Conservation (phyloP, 2,113 vertebrate genomes). For the Pygoscelis antarcticus region DNA sequence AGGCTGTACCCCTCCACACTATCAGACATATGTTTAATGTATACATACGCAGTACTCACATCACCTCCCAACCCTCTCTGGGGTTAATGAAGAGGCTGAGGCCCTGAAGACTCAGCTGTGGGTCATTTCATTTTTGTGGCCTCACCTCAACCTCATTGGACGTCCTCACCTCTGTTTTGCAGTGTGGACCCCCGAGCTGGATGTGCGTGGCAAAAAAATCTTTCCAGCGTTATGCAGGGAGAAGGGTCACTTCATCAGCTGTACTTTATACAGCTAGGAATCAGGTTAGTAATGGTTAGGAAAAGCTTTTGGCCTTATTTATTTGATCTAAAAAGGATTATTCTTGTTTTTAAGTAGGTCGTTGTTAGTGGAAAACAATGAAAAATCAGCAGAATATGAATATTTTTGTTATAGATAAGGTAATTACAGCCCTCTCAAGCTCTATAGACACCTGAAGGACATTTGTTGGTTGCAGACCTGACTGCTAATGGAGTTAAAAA, state of each 20-base stretch:
- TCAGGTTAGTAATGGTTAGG: background rate
- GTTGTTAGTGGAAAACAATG: background rate
- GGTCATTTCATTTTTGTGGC: background rate
- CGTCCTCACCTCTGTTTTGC: background rate
- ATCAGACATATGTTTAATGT: accelerated
- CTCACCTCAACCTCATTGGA: accelerated
- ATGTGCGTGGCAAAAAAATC: accelerated
- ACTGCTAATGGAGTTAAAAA: no score
- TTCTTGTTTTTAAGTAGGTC: background rate
- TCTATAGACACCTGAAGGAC: background rate
- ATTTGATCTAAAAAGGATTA: background rate
- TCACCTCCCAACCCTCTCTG: background rate
- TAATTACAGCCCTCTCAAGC: background rate
- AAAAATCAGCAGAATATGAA: background rate
- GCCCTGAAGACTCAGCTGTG: background rate
- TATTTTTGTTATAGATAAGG: background rate
- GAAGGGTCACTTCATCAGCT: background rate
- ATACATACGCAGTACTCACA: accelerated
- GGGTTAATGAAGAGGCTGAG: background rate
- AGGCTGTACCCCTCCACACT: accelerated
- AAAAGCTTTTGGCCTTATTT: background rate
- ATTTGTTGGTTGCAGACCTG: background rate
- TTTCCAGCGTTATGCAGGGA: background rate
- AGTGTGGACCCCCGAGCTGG: accelerated
- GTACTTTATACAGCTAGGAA: background rate